Conservation (phyloP, 2,113 vertebrate genomes). For the Psephotus haematonotus region DNA sequence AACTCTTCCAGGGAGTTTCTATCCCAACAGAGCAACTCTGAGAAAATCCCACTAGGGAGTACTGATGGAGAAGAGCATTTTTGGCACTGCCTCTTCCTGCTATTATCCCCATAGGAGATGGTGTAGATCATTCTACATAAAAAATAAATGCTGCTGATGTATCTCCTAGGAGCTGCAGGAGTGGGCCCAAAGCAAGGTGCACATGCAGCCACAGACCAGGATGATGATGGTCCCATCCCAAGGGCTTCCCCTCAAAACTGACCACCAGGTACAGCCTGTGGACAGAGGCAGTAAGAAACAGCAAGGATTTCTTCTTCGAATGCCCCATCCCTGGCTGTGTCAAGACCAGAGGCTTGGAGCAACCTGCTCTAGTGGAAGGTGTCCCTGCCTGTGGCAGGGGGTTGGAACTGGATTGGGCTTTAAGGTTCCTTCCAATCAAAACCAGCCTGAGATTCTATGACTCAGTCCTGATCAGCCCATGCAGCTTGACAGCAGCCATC, state of each 20-base stretch:
- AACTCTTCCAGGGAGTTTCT: neutral
- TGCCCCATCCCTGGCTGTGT: neutral
- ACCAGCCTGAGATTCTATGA: neutral
- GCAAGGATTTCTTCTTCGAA: neutral
- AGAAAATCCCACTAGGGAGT: neutral
- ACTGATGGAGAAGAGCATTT: neutral
- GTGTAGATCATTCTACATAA: neutral
- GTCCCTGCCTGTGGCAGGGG: neutral
- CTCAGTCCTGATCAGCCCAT: neutral
- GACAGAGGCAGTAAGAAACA: neutral
- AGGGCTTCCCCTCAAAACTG: neutral
- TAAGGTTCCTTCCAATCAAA: neutral
- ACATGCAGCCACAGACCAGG: neutral
- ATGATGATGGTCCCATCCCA: neutral
- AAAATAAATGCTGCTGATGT: neutral
- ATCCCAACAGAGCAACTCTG: neutral
- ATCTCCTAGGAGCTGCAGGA: neutral
- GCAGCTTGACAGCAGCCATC: fast-evolving
- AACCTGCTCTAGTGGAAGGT: neutral
- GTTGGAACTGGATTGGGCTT: neutral
- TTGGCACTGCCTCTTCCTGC: neutral
- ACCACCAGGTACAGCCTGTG: neutral
- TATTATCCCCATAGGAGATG: neutral
- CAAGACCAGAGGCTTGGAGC: neutral
- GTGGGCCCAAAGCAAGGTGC: fast-evolving